Conservation (phyloP, 1,140 invertebrate genomes). For the Acromyrmex heyeri region DNA sequence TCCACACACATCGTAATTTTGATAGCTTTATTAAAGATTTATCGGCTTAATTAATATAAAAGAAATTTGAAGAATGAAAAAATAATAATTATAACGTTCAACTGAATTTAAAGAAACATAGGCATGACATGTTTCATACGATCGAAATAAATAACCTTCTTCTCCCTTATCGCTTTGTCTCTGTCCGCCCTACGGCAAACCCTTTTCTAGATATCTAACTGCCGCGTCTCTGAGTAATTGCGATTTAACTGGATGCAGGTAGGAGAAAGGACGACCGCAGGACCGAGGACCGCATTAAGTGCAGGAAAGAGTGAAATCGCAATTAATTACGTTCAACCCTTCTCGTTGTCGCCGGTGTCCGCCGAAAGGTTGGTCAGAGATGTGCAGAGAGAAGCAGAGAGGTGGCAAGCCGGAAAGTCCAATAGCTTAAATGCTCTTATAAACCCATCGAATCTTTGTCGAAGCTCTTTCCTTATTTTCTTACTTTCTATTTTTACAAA, state of each 20-base stretch:
- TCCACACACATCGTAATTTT: neutral
- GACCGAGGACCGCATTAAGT: slow-evolving; percentile 77
- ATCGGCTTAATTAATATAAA: neutral
- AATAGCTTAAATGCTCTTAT: slow-evolving; percentile 78
- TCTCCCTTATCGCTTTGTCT: slow-evolving; percentile 51
- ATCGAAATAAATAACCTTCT: slow-evolving; percentile 67
- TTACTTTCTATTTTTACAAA: slow-evolving; percentile 38
- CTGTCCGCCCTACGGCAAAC: slow-evolving; percentile 51
- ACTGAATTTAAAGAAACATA: slow-evolving; percentile 20
- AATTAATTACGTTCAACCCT: slow-evolving; percentile 81
- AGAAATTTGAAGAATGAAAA: neutral
- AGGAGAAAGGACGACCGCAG: slow-evolving; percentile 73
- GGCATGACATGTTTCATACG: slow-evolving; percentile 23
- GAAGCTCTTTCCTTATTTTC: slow-evolving; percentile 24
- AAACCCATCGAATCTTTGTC: slow-evolving; percentile 66
- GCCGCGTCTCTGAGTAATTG: slow-evolving; percentile 79
- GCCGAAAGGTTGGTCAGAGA: slow-evolving; percentile 70
- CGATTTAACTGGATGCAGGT: slow-evolving; percentile 79
- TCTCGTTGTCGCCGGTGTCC: slow-evolving; percentile 68
- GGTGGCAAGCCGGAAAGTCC: slow-evolving; percentile 73
- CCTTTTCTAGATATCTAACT: slow-evolving; percentile 58
- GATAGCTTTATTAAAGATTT: neutral
- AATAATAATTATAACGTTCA: slow-evolving; percentile 11
- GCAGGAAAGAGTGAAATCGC: slow-evolving; percentile 82
- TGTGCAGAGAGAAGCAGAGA: slow-evolving; percentile 56